phyloP scores from a whole-genome alignment of 2,113 vertebrate species.

The Elephas maximus region DNA sequence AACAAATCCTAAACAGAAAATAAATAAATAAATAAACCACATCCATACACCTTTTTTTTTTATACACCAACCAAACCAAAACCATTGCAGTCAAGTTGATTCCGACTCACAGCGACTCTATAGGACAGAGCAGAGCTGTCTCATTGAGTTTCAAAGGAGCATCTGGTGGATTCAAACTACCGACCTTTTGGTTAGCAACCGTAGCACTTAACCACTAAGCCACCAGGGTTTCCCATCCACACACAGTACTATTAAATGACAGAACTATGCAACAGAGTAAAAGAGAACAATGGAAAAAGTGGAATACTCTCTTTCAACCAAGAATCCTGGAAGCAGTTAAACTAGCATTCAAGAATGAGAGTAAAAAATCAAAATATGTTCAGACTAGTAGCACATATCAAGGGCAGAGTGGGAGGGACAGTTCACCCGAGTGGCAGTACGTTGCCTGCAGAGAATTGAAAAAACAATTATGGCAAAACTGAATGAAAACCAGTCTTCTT shows the following conservation, averaged over 20 bases:
- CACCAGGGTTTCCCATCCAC: neutral
- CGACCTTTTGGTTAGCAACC: too few relatives aligned
- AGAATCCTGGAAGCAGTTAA: slow-evolving; percentile 37
- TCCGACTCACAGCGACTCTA: too few relatives aligned
- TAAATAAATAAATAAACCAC: neutral
- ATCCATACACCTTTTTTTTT: neutral
- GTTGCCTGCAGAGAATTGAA: neutral
- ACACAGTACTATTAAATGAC: neutral
- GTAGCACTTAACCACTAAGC: too few relatives aligned
- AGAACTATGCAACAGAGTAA: neutral
- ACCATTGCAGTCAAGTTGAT: too few relatives aligned
- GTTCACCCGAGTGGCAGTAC: neutral
- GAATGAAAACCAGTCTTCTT: neutral
- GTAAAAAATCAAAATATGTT: neutral
- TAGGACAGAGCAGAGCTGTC: too few relatives aligned
- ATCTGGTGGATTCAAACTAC: too few relatives aligned
- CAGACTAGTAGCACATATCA: neutral
- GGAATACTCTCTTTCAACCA: neutral
- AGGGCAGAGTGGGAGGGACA: neutral
- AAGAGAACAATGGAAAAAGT: neutral
- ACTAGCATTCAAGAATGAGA: slow-evolving; percentile 5
- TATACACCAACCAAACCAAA: too few relatives aligned
- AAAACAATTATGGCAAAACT: neutral
- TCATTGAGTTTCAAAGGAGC: too few relatives aligned
- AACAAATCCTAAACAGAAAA: slow-evolving; percentile 30